Evolutionary conservation across 2,888 invertebrate species (phyloP).

Genomic region (Pristionchus arcanus): DNA sequence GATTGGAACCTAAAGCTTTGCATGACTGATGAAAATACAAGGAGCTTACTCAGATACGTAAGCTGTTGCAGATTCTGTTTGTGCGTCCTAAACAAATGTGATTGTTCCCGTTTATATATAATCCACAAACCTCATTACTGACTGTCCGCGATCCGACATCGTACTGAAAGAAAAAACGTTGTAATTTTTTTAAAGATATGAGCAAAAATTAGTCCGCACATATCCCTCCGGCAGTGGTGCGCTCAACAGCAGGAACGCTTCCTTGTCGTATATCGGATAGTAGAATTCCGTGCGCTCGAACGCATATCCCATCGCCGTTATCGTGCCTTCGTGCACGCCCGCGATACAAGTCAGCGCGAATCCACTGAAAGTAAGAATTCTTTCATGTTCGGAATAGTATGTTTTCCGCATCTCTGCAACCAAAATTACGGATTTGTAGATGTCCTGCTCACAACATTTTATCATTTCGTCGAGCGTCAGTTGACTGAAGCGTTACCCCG

Average conservation of each 20-base stretch:
- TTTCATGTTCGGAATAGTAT: too few relatives aligned
- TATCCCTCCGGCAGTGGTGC: neutral
- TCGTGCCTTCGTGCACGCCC: neutral
- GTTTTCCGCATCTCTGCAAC: too few relatives aligned
- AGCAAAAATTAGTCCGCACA: neutral
- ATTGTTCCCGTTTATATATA: too few relatives aligned
- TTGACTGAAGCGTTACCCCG: neutral
- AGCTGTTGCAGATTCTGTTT: too few relatives aligned
- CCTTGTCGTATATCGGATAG: neutral
- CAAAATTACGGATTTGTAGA: too few relatives aligned
- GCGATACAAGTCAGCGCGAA: neutral
- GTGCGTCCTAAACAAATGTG: too few relatives aligned
- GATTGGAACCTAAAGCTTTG: neutral
- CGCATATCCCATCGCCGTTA: neutral
- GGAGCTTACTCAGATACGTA: too few relatives aligned
- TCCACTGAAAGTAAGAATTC: neutral
- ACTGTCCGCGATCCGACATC: too few relatives aligned
- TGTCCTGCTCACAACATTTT: neutral
- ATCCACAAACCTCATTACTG: too few relatives aligned
- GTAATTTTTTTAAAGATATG: too few relatives aligned
- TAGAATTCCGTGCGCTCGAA: neutral
- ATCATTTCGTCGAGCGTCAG: too few relatives aligned
- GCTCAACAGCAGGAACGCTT: neutral
- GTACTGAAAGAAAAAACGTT: too few relatives aligned
- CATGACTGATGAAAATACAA: neutral